Conservation (phyloP, 2,888 invertebrate species). For the Perdita meconis region DNA sequence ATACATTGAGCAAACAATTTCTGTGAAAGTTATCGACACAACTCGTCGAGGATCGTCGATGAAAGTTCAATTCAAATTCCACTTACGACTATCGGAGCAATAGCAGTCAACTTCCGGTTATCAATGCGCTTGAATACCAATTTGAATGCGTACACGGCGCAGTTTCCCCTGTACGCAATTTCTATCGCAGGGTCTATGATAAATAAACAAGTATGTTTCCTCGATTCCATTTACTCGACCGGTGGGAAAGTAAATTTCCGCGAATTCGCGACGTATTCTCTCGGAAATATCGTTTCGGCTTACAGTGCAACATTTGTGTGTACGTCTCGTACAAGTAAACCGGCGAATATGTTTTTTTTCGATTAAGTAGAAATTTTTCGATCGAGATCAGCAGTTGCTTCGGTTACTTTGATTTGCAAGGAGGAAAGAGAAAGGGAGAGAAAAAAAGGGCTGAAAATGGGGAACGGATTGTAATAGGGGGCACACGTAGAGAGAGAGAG, state of each 20-base stretch:
- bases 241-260: background rate
- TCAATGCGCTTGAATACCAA: background rate
- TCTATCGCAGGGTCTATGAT: conserved; percentile 1
- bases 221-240: background rate
- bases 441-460: background rate
- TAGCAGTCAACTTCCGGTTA: too few relatives aligned
- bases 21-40: too few relatives aligned
- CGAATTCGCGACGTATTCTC: background rate
- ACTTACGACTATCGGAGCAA: too few relatives aligned
- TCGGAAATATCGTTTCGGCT: background rate
- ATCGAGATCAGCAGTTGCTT: too few relatives aligned
- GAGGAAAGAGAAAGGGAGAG: too few relatives aligned
- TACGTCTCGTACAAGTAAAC: too few relatives aligned
- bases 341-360: too few relatives aligned
- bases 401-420: background rate
- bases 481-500: background rate
- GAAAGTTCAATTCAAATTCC: too few relatives aligned
- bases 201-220: conserved; percentile 3
- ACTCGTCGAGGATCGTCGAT: too few relatives aligned
- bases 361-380: too few relatives aligned
- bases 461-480: conserved; percentile 9
- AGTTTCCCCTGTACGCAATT: background rate
- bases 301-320: too few relatives aligned
- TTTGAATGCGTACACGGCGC: background rate
- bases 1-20: too few relatives aligned